Evolutionary conservation across 2,797 vertebrate genomes (phyloP).

Genomic region (Chloroceryle amazona): DNA sequence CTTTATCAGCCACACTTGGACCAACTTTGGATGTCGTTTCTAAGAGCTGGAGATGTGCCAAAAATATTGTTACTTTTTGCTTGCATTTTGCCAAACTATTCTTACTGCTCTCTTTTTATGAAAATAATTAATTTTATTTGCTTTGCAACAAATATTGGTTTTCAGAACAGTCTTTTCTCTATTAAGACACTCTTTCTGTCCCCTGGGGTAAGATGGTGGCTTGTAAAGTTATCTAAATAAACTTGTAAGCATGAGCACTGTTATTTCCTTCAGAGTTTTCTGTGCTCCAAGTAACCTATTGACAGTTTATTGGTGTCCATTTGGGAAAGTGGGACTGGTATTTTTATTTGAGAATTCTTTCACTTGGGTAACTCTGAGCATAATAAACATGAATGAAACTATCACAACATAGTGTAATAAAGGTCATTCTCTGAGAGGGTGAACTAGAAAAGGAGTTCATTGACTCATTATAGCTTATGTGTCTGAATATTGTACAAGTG

Average conservation of each 20-base stretch:
- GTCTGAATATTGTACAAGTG: fast-evolving
- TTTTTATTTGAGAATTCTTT: conserved; percentile 44
- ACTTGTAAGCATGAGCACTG: neutral
- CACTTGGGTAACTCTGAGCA: conserved; percentile 1
- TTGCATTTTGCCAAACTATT: conserved; percentile 5
- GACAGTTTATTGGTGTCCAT: neutral
- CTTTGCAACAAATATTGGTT: conserved; percentile 21
- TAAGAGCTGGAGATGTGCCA: conserved; percentile 30
- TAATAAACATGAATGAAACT: conserved; percentile 28
- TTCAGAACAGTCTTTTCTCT: neutral
- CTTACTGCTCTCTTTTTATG: conserved; percentile 5
- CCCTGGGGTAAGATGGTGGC: neutral
- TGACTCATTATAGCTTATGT: fast-evolving
- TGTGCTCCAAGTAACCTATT: neutral
- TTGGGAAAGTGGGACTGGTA: neutral
- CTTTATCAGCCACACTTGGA: conserved; percentile 54
- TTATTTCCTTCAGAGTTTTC: conserved; percentile 25
- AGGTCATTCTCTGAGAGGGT: neutral
- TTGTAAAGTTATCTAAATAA: conserved; percentile 35
- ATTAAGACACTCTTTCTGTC: neutral
- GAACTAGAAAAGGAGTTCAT: neutral
- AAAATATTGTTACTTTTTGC: conserved; percentile 12
- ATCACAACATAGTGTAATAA: neutral
- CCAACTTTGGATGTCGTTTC: conserved; percentile 26
- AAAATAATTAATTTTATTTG: conserved; percentile 52